Evolutionary conservation across 2,888 invertebrate species (phyloP).

Genomic region (Gymnosoma rotundatum): DNA sequence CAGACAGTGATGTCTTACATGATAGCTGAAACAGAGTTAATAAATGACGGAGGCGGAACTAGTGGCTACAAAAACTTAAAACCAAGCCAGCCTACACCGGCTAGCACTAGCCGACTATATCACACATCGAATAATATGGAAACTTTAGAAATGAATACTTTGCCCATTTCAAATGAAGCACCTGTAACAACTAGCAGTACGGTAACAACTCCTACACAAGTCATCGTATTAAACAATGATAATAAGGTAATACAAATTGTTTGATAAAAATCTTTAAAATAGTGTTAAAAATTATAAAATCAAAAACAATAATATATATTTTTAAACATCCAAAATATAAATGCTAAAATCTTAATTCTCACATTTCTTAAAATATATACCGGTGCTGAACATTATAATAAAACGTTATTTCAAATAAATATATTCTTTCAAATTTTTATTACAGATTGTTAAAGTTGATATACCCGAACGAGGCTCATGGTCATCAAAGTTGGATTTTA

Average conservation of each 20-base stretch:
- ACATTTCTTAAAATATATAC: no score
- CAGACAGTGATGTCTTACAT: conserved; percentile 30
- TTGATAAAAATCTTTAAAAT: background rate
- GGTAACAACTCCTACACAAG: conserved; percentile 21
- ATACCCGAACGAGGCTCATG: conserved; percentile 92
- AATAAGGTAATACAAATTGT: conserved; percentile 35
- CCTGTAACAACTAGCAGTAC: conserved; percentile 13
- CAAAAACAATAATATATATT: no score
- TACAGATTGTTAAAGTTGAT: conserved; percentile 34
- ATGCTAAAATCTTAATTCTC: no score
- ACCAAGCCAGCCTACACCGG: background rate
- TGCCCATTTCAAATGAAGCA: conserved; percentile 16
- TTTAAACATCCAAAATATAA: no score
- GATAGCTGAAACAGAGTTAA: conserved; percentile 19
- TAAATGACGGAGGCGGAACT: conserved; percentile 12
- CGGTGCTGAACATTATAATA: no score
- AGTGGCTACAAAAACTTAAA: conserved; percentile 1
- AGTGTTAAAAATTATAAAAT: no score
- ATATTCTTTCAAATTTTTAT: background rate
- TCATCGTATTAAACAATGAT: conserved; percentile 27
- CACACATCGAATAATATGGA: conserved; percentile 38
- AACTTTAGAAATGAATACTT: conserved; percentile 39
- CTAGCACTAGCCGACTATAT: conserved; percentile 1
- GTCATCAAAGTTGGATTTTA: conserved; percentile 95
- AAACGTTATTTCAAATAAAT: no score